A percentile compares a stretch with the other conserved stretches of the same genome.
phyloP scores from a whole-genome alignment of 2,888 invertebrate species.

The Agrotis exclamationis region DNA sequence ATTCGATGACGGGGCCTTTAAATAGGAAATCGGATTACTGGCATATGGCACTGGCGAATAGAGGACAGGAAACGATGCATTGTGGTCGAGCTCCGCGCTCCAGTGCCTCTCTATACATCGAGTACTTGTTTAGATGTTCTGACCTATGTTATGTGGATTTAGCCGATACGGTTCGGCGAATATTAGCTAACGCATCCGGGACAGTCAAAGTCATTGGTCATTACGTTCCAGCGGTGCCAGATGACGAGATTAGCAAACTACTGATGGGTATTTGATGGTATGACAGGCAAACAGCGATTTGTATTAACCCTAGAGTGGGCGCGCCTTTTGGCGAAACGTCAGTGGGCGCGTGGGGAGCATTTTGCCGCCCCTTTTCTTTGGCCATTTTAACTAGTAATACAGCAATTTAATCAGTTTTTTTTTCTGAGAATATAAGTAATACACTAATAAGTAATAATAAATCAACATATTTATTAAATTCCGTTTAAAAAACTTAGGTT shows the following conservation, averaged over 20 bases:
- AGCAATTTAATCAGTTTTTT: too few relatives aligned
- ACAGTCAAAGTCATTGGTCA: constrained; percentile 42
- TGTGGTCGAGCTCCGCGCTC: constrained; percentile 70
- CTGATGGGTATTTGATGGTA: background rate
- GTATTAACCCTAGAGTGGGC: too few relatives aligned
- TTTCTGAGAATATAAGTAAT: too few relatives aligned
- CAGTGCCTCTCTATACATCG: constrained; percentile 60
- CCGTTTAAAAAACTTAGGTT: too few relatives aligned
- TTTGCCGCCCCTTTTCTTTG: too few relatives aligned
- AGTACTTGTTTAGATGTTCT: constrained; percentile 53
- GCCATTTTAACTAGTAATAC: too few relatives aligned
- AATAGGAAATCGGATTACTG: constrained; percentile 71
- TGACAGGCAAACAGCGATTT: too few relatives aligned
- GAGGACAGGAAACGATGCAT: constrained; percentile 72
- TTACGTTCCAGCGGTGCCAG: constrained; percentile 5
- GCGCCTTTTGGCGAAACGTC: too few relatives aligned
- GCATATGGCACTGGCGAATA: constrained; percentile 68
- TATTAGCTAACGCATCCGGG: constrained; percentile 46
- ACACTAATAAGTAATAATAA: too few relatives aligned
- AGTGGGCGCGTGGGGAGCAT: too few relatives aligned
- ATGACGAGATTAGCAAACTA: constrained; percentile 24
- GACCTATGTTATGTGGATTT: constrained; percentile 63
- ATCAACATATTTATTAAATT: too few relatives aligned
- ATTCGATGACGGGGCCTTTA: constrained; percentile 55
- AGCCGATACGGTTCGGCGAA: constrained; percentile 57